Evolutionary conservation across 2,888 invertebrate genomes (phyloP).

Genomic region (Yponomeuta sedellus): DNA sequence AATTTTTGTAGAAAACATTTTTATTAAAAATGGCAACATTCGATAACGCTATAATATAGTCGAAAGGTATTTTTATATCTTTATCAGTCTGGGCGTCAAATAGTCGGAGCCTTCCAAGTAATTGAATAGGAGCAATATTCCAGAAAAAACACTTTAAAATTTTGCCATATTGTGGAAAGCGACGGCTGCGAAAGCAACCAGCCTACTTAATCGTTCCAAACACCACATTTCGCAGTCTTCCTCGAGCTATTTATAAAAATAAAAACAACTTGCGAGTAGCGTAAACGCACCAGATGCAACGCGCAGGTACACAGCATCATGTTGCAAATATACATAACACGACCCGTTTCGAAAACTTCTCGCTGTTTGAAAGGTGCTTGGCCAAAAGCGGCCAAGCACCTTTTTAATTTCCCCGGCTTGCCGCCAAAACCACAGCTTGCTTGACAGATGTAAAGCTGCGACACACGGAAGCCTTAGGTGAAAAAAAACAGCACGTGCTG

Average conservation of each 20-base stretch:
- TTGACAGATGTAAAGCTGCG: conserved; percentile 63
- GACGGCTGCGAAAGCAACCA: conserved; percentile 25
- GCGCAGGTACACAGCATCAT: conserved; percentile 69
- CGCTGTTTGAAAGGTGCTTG: background rate
- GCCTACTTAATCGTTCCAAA: conserved; percentile 16
- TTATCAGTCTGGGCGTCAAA: no score
- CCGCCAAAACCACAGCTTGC: conserved; percentile 65
- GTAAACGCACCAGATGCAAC: conserved; percentile 61
- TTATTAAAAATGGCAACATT: no score
- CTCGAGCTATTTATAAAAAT: conserved; percentile 57
- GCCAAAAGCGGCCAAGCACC: conserved; percentile 3
- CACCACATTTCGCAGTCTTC: conserved; percentile 22
- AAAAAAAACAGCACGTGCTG: conserved; percentile 67
- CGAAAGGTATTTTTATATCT: no score
- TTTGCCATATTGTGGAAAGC: background rate
- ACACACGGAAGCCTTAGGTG: conserved; percentile 51
- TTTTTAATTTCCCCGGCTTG: conserved; percentile 35
- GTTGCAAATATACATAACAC: conserved; percentile 59
- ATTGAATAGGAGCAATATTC: background rate
- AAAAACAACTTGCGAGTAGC: conserved; percentile 33
- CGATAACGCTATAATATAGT: no score
- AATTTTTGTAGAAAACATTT: no score
- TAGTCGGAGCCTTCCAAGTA: background rate
- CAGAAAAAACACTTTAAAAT: background rate
- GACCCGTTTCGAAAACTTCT: conserved; percentile 28